Conservation (phyloP, 37 sponge, comb jelly and placozoan genomes). For the Beroe ovata region DNA sequence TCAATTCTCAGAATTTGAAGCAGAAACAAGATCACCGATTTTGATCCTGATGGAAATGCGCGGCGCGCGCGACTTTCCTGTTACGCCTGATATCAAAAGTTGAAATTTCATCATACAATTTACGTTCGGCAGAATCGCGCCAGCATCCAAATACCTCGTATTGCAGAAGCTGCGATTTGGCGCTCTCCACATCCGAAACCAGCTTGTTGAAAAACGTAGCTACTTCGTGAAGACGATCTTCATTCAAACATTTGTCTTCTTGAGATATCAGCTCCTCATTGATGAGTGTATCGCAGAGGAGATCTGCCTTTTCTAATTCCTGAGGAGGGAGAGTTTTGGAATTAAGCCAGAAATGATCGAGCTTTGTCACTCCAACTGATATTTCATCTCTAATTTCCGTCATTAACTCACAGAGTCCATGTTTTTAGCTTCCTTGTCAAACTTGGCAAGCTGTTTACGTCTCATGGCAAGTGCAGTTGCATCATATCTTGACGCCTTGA, state of each 20-base stretch:
- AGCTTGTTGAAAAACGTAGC: neutral
- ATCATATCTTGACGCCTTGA: neutral
- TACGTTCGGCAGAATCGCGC: no score
- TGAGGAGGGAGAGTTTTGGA: no score
- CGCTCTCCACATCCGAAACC: neutral
- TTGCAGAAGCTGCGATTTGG: neutral
- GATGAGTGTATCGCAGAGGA: neutral
- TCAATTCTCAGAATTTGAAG: no score
- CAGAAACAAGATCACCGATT: no score
- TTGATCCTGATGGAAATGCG: no score
- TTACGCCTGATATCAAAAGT: no score
- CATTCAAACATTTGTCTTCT: conserved; percentile 20
- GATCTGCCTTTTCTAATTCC: neutral
- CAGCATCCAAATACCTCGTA: neutral
- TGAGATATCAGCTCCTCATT: neutral
- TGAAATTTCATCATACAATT: no score
- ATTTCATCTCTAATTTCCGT: neutral
- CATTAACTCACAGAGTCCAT: neutral
- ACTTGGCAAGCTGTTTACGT: neutral
- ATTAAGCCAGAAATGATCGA: no score
- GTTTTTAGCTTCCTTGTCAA: neutral
- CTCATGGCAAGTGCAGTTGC: neutral
- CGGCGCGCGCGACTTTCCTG: no score
- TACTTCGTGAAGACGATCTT: neutral
- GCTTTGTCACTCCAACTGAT: no score